Evolutionary conservation across 2,113 vertebrate species (phyloP).

Genomic region (Australoheros scitulus): DNA sequence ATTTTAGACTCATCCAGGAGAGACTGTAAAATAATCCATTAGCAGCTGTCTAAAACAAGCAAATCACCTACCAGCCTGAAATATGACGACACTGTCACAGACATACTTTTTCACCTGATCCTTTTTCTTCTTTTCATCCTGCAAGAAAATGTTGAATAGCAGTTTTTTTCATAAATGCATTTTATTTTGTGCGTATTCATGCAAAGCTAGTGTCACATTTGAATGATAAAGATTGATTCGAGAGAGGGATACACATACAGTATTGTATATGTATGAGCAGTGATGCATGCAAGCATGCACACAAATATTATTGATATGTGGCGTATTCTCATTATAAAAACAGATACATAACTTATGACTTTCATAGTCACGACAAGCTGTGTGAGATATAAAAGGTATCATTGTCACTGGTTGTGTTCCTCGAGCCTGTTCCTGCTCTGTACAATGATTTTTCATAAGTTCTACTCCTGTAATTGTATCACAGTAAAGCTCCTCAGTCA

Average conservation of each 20-base stretch:
- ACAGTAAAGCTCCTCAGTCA: background rate
- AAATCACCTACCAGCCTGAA: conserved; percentile 30
- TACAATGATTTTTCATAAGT: background rate
- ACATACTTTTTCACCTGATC: conserved; percentile 17
- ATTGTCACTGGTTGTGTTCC: background rate
- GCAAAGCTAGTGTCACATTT: background rate
- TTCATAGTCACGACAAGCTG: background rate
- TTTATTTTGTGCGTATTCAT: accelerated
- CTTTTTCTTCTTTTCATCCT: conserved; percentile 63
- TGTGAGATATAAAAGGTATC: background rate
- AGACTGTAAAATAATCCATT: background rate
- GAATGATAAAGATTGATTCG: background rate
- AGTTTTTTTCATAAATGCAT: background rate
- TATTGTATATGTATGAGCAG: background rate
- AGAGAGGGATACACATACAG: background rate
- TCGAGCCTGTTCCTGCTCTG: background rate
- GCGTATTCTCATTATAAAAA: background rate
- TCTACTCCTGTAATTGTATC: background rate
- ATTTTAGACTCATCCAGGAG: background rate
- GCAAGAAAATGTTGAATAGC: background rate
- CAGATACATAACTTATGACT: background rate
- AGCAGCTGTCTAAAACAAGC: background rate
- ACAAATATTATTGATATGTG: background rate
- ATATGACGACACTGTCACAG: conserved; percentile 19
- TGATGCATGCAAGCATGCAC: background rate